Base-by-base conservation (phyloP, 2,888 invertebrate species). In the Deladenus siricidicola region DNA sequence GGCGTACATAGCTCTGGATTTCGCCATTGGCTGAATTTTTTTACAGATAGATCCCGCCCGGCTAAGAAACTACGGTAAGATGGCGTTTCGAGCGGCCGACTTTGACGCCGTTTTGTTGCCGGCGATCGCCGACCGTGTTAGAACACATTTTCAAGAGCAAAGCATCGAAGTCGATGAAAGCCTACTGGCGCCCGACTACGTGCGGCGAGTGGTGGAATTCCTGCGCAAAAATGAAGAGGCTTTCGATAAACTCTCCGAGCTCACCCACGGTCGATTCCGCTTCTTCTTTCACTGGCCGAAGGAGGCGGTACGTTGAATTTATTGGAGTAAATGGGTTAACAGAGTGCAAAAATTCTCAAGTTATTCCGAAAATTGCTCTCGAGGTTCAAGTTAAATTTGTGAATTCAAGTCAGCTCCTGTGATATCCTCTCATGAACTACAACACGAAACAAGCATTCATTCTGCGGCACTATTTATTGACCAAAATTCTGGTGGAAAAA, bases 11-110 rank as follows among this genome's bases (percentile, higher is more conserved):
- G n/a, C n/a, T n/a, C n/a, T n/a, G n/a, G n/a, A n/a, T n/a, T n/a
- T n/a, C n/a, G n/a, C n/a, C n/a, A n/a, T n/a, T n/a, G n/a, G n/a
- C n/a, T n/a, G n/a, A n/a, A n/a, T 47, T 63, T 39, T 51, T 14
- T 65, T 72, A 55, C 64, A 73, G 71, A 50, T 74, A 50, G 75
- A 76, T 43, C 53, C 60, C 0, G 64, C 70, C n/a, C 56, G 56
- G 6, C 62, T 76, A 42, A 58, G 64, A 2, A 59, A 60, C 28
- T 72, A 72, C 52, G 70, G 72, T 34, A 57, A 69, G 24, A 65
- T 69, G 52, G 68, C 74, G 0, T 69, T 75, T 57, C 63, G 60
- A 34, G 21, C 47, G 8, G 60, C 69, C 4, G 52, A 63, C 24
- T 67, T 64, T 26, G 65, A 72, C 17, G 19, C 19, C 8, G 58